These are phyloP conservation scores for Natrix natrix DNA, from an alignment of 2,797 vertebrate genomes.

Conservation along the genomic window DNA sequence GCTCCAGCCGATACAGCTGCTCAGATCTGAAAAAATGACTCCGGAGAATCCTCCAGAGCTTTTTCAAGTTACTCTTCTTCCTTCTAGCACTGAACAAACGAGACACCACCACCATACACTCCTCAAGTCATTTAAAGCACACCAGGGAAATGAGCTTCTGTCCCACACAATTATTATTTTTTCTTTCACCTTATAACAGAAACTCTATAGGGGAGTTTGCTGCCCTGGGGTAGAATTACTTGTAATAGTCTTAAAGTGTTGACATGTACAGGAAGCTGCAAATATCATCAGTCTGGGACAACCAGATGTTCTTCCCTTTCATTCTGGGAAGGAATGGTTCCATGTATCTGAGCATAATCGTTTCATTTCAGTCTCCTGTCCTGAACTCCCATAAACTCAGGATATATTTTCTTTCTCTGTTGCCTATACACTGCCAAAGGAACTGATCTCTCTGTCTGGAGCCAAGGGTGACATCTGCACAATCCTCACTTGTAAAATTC, in stretches of 20 bases:
- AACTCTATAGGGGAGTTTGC: not conserved
- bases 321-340: not conserved
- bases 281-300: not conserved
- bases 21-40: not conserved
- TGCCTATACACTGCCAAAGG: not conserved
- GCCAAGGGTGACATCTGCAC: not conserved
- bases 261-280: not conserved
- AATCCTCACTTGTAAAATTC: not conserved
- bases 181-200: not conserved
- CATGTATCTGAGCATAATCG: not conserved
- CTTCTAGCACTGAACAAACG: not conserved
- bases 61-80: not conserved
- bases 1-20: not conserved
- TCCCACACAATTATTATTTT: not conserved
- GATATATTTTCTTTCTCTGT: not conserved
- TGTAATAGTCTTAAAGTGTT: not conserved
- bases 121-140: not conserved
- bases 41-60: not conserved
- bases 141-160: not conserved
- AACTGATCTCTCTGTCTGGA: not conserved
- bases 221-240: not conserved
- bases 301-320: not conserved
- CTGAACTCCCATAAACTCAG: not conserved
- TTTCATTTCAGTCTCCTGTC: not conserved
- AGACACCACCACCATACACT: not conserved